Evolutionary conservation across 2,888 invertebrate genomes (phyloP).

Genomic region (Eupithecia vulgata): DNA sequence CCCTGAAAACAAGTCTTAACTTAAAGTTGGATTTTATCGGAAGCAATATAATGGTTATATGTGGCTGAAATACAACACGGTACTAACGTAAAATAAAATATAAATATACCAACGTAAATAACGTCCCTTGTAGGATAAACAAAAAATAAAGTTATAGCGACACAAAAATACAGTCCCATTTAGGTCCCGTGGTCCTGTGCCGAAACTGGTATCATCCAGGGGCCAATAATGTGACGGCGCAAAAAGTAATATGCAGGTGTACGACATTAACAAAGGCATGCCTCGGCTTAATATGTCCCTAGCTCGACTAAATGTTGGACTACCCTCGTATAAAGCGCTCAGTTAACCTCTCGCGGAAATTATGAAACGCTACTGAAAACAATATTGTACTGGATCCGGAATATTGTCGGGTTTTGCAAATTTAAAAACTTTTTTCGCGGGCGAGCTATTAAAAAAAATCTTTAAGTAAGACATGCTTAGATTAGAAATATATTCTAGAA

Average conservation of each 20-base stretch:
- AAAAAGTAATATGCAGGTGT: slow-evolving; percentile 46
- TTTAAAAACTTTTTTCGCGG: no score
- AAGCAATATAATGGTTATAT: neutral
- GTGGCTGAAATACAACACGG: neutral
- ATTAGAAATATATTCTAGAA: no score
- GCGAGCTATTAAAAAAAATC: no score
- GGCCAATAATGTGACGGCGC: slow-evolving; percentile 43
- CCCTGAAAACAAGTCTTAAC: no score
- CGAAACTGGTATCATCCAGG: slow-evolving; percentile 35
- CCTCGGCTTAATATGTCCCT: slow-evolving; percentile 28
- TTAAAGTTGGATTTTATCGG: no score
- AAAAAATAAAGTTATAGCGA: slow-evolving; percentile 23
- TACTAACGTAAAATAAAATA: no score
- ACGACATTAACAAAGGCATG: slow-evolving; percentile 33
- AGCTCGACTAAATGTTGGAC: slow-evolving; percentile 10
- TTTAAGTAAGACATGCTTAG: no score
- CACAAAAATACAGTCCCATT: slow-evolving; percentile 21
- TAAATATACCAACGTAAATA: no score
- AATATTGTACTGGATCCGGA: no score
- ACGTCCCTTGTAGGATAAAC: slow-evolving; percentile 10
- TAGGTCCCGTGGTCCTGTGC: slow-evolving; percentile 14
- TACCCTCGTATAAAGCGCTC: slow-evolving; percentile 3
- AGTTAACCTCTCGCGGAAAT: neutral
- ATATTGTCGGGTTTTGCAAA: no score
- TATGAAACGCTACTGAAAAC: no score